Evolutionary conservation across 2,888 invertebrate species (phyloP).

Genomic region (Acrobasis repandana): DNA sequence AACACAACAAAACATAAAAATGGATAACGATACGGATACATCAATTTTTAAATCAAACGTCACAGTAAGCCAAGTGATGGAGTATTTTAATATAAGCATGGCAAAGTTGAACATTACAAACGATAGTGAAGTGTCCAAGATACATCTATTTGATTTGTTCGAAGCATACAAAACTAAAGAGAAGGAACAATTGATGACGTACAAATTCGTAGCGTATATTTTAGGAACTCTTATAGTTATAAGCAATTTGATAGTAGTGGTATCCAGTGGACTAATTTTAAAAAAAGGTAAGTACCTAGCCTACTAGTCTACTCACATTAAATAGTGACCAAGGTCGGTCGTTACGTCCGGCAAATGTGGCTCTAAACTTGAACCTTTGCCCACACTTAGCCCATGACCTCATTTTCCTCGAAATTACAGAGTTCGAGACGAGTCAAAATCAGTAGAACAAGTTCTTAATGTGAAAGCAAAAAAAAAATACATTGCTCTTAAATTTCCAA

Average conservation of each 20-base stretch:
- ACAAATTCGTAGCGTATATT: slow-evolving; percentile 80
- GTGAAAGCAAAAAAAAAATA: too few relatives aligned
- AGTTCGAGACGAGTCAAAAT: too few relatives aligned
- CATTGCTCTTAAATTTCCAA: too few relatives aligned
- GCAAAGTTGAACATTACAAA: slow-evolving; percentile 44
- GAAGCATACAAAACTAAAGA: slow-evolving; percentile 61
- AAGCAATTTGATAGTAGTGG: slow-evolving; percentile 84
- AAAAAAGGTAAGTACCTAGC: slow-evolving; percentile 76
- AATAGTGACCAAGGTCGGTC: slow-evolving; percentile 12
- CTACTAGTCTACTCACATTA: not conserved
- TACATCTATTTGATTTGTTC: slow-evolving; percentile 53
- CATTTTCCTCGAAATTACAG: not conserved
- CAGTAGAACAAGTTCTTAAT: too few relatives aligned
- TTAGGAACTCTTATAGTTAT: slow-evolving; percentile 81
- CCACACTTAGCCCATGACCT: slow-evolving; percentile 3
- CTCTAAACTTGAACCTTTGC: slow-evolving; percentile 10
- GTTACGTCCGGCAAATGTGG: not conserved
- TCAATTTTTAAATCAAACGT: slow-evolving; percentile 41
- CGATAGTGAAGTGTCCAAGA: slow-evolving; percentile 56
- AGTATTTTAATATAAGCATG: slow-evolving; percentile 51
- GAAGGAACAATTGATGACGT: slow-evolving; percentile 69
- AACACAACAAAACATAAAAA: slow-evolving; percentile 26
- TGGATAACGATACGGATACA: slow-evolving; percentile 34
- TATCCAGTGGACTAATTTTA: slow-evolving; percentile 86
- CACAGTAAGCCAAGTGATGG: slow-evolving; percentile 49